Evolutionary conservation across 2,113 vertebrate species (phyloP).

Genomic region (Bucco capensis): DNA sequence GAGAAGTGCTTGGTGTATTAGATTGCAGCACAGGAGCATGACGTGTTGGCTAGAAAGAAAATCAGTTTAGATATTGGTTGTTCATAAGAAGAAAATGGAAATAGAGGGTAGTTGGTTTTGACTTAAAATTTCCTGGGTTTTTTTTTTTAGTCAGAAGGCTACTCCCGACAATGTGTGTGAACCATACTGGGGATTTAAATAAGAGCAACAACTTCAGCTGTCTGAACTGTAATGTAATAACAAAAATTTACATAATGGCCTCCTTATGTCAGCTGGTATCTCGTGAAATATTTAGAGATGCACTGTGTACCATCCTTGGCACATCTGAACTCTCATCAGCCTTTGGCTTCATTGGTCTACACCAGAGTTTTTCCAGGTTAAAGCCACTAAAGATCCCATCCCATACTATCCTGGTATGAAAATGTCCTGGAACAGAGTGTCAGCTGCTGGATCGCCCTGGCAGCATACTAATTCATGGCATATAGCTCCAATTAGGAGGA

Average conservation of each 20-base stretch:
- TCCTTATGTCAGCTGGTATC: constrained; percentile 24
- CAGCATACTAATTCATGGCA: background rate
- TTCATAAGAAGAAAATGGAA: background rate
- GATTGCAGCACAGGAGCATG: background rate
- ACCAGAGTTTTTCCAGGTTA: constrained; percentile 4
- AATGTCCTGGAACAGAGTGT: background rate
- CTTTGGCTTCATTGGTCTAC: background rate
- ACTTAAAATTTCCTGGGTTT: background rate
- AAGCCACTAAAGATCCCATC: background rate
- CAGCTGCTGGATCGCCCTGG: background rate
- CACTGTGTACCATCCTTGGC: background rate
- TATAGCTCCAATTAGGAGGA: background rate
- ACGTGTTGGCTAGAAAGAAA: background rate
- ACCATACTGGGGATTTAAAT: background rate
- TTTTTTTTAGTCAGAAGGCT: background rate
- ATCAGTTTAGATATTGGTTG: background rate
- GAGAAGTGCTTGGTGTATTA: background rate
- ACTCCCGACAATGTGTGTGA: background rate
- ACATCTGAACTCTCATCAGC: background rate
- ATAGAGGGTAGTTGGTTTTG: background rate
- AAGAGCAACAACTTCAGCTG: background rate
- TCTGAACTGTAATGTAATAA: background rate
- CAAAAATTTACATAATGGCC: background rate
- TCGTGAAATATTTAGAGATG: constrained; percentile 11
- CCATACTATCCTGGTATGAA: background rate